Evolutionary conservation across 2,888 invertebrate species (phyloP), one percentile per base, ranked within the genome.

Genomic region (Rhogogaster chlorosoma): DNA sequence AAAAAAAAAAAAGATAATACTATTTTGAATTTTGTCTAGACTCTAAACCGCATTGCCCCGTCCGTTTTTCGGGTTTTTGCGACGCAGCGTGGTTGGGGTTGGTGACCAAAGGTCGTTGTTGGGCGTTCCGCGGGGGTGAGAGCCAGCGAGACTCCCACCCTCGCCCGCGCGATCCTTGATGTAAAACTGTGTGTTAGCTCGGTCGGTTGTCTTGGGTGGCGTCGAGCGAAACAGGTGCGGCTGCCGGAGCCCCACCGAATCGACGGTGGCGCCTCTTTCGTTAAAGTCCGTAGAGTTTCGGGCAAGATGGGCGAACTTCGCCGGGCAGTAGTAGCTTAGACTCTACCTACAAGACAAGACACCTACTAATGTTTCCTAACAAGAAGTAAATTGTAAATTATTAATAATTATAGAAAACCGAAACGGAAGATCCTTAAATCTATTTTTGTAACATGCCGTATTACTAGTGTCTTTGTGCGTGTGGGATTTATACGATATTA

Each of bases 271-370:
- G 92, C 91, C 92, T 84, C 90, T 87, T 87, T 38, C 84, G 90
- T 92, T 89, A 89, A 86, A 86, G 85, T 90, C 86, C 86, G 85
- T 85, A 90, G 88, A 92, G 91, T 92, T 91, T 92, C 90, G 89
- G 89, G 88, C 92, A 92, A 92, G 92, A 92, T 92, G 92, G 92
- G 92, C 92, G 92, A 91, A 90, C 88, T 89, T 92, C 91, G 91
- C 92, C 92, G 92, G 92, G 91, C 92, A 92, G 92, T 80, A 93
- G 92, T 80, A 93, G 92, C 92, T 92, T 93, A 93, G 92, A 91
- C 92, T 92, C 92, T 92, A 92, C 92, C 91, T 91, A 91, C 92
- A 91, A 91, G 92, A 92, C 91, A 92, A 92, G 88, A 89, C 88
- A 88, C 87, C 87, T 88, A 87, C 88, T 49, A 87, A 88, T 88